These are phyloP conservation scores for Lipophrys pholis DNA, from an alignment of 2,113 vertebrate genomes.

Conservation along the genomic window DNA sequence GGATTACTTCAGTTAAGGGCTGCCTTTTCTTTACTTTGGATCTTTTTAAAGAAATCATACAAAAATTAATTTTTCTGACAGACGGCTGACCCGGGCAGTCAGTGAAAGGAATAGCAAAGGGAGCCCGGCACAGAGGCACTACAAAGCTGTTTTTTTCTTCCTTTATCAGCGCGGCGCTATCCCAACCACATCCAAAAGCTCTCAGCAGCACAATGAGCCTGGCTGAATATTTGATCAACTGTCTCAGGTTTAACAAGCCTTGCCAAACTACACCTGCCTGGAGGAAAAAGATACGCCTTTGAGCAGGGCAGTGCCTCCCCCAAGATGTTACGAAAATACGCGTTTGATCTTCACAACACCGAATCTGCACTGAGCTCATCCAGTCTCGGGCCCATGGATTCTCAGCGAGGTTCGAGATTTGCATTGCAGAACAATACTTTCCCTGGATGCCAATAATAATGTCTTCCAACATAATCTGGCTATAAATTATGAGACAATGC, in stretches of 20 bases:
- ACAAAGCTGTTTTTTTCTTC: slow-evolving; percentile 64
- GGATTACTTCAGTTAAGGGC: slow-evolving; percentile 84
- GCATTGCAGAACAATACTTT: slow-evolving; percentile 48
- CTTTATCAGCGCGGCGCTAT: slow-evolving; percentile 58
- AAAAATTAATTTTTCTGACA: slow-evolving; percentile 76
- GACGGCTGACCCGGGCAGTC: slow-evolving; percentile 66
- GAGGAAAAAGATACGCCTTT: slow-evolving; percentile 71
- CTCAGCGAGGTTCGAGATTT: slow-evolving; percentile 51
- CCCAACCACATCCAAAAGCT: slow-evolving; percentile 64
- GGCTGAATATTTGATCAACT: slow-evolving; percentile 78
- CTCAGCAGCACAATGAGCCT: slow-evolving; percentile 68
- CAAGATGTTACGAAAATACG: slow-evolving; percentile 66
- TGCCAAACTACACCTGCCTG: slow-evolving; percentile 77
- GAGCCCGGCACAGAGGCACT: slow-evolving; percentile 41
- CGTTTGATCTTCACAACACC: slow-evolving; percentile 68
- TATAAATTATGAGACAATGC: slow-evolving; percentile 53
- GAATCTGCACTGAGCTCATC: slow-evolving; percentile 51
- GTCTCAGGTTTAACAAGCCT: slow-evolving; percentile 74
- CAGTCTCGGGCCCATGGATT: slow-evolving; percentile 39
- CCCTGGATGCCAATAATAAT: slow-evolving; percentile 32
- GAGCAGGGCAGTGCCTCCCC: slow-evolving; percentile 59
- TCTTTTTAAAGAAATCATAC: slow-evolving; percentile 75
- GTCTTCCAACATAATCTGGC: slow-evolving; percentile 25
- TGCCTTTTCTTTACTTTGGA: slow-evolving; percentile 76
- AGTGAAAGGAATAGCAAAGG: slow-evolving; percentile 68